Conservation (phyloP, 2,113 vertebrate genomes). For the Scomber japonicus region DNA sequence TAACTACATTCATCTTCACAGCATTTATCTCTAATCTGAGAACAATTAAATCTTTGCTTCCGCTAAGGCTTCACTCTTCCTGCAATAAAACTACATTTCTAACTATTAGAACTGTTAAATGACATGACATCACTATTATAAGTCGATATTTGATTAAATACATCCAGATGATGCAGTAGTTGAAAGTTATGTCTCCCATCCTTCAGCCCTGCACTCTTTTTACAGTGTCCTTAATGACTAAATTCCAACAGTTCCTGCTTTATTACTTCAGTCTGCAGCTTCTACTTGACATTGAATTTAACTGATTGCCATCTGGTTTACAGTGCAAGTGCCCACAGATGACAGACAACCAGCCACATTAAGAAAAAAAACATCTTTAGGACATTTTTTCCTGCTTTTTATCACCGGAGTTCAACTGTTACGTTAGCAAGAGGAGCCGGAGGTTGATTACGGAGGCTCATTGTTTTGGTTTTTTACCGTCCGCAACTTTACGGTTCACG, state of each 20-base stretch:
- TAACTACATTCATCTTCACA: not conserved
- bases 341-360: slow-evolving; percentile 5
- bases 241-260: slow-evolving; percentile 8
- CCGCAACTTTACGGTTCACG: too few species aligned
- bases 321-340: not conserved
- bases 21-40: too few species aligned
- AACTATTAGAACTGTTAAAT: too few species aligned
- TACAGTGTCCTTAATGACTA: not conserved
- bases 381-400: not conserved
- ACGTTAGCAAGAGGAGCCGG: not conserved
- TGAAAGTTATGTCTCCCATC: not conserved
- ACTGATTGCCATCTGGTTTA: not conserved
- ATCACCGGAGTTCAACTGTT: not conserved
- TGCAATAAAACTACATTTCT: too few species aligned
- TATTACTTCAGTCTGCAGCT: not conserved
- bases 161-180: too few species aligned
- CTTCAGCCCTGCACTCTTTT: not conserved
- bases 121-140: too few species aligned
- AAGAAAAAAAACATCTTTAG: not conserved
- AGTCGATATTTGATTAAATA: too few species aligned
- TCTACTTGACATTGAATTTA: not conserved
- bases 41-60: too few species aligned
- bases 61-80: too few species aligned
- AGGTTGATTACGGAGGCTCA: not conserved
- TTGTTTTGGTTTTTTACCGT: too few species aligned